Evolutionary conservation across 2,797 vertebrate species (phyloP).

Genomic region (Paedocypris micromegethes): DNA sequence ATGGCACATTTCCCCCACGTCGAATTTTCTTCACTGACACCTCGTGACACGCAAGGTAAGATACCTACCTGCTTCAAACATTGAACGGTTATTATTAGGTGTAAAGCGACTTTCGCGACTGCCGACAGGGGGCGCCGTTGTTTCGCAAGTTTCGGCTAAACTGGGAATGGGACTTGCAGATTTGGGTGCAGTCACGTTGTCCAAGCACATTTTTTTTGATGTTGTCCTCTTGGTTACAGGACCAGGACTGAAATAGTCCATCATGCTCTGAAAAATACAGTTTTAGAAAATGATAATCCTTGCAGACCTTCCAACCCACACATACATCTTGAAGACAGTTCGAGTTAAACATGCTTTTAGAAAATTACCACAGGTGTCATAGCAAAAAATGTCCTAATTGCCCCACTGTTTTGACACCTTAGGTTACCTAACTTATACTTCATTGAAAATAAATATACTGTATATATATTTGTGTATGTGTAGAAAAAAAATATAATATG

Average conservation of each 20-base stretch:
- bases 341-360: not conserved
- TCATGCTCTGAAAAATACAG: conserved; percentile 12
- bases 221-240: conserved; percentile 41
- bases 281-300: conserved; percentile 6
- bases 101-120: not conserved
- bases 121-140: conserved; percentile 46
- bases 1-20: conserved; percentile 36
- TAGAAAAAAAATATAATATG: too few relatives aligned
- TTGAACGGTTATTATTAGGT: conserved; percentile 1
- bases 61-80: conserved; percentile 6
- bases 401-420: too few relatives aligned
- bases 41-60: conserved; percentile 47
- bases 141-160: conserved; percentile 1
- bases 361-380: not conserved
- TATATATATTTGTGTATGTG: too few relatives aligned
- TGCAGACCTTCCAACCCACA: not conserved
- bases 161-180: conserved; percentile 26
- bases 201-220: conserved; percentile 66
- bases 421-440: too few relatives aligned
- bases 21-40: conserved; percentile 36
- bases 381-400: too few relatives aligned
- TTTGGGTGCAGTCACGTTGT: conserved; percentile 73
- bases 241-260: conserved; percentile 33
- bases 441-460: too few relatives aligned
- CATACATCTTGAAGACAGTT: not conserved